Conservation (phyloP, 92 coral and sea anemone species). For the Zoanthus sansibaricus region DNA sequence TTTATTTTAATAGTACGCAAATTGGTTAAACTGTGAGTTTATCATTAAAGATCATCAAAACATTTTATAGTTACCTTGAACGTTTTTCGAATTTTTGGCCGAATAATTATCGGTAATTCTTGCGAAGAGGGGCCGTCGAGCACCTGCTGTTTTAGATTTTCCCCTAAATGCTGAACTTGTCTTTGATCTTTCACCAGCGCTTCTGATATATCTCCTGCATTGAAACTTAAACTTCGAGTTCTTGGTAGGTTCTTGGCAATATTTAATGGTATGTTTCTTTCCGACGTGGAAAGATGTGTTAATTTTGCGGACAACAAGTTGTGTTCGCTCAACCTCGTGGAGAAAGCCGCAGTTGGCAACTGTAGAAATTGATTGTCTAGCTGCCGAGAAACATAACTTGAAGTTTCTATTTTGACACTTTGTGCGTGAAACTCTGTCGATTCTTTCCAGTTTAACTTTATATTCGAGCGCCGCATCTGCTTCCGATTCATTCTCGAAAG, state of each 20-base stretch:
- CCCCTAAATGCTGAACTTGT: not conserved
- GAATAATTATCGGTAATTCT: slow-evolving; percentile 9
- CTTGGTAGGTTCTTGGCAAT: slow-evolving; percentile 16
- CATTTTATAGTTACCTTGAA: slow-evolving; percentile 22
- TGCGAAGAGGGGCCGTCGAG: slow-evolving; percentile 7
- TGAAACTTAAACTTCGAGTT: slow-evolving; percentile 6
- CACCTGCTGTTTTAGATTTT: slow-evolving; percentile 13
- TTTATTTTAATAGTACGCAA: too few species aligned
- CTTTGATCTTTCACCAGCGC: slow-evolving; percentile 3
- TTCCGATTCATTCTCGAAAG: not conserved
- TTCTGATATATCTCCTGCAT: not conserved
- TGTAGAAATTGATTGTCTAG: not conserved
- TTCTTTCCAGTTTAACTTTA: slow-evolving; percentile 22
- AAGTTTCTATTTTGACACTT: not conserved
- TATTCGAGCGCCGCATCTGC: not conserved
- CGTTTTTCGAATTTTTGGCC: slow-evolving; percentile 8
- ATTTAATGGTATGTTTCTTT: slow-evolving; percentile 8
- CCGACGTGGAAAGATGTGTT: not conserved
- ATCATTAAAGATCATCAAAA: not conserved
- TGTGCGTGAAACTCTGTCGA: slow-evolving; percentile 4
- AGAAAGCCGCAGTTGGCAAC: not conserved
- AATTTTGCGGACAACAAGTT: not conserved
- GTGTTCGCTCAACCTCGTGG: not conserved
- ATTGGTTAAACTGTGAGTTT: too few species aligned
- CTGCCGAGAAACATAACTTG: slow-evolving; percentile 11